Conservation (phyloP, 2,888 invertebrate species). For the Cyclophora punctaria region DNA sequence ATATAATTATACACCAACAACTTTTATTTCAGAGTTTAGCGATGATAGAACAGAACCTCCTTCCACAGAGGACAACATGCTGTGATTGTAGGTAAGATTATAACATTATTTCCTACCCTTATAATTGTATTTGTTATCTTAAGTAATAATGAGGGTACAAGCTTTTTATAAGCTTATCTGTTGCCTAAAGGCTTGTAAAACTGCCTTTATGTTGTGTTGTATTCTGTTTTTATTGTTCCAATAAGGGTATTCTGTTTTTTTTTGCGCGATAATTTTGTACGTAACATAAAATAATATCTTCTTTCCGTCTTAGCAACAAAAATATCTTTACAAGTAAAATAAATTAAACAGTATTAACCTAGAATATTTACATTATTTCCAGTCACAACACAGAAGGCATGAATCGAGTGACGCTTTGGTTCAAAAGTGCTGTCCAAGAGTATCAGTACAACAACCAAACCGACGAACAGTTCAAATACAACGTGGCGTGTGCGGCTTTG, state of each 20-base stretch:
- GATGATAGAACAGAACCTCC: conserved; percentile 95
- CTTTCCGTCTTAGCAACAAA: too few species aligned
- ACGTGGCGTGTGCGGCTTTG: conserved; percentile 85
- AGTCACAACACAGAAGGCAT: conserved; percentile 80
- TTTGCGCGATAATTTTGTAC: background rate
- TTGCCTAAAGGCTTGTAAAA: too few species aligned
- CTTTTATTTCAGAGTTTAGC: conserved; percentile 87
- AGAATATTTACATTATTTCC: conserved; percentile 18
- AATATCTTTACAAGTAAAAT: too few species aligned
- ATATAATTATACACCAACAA: background rate
- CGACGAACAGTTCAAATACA: conserved; percentile 89
- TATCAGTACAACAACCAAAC: conserved; percentile 84
- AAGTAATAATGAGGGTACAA: background rate
- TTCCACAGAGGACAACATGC: conserved; percentile 87
- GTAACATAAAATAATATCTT: too few species aligned
- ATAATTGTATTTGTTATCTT: background rate
- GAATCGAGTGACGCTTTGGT: conserved; percentile 87
- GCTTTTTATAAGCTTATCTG: too few species aligned
- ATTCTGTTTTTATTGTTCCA: background rate
- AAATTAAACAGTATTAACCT: too few species aligned
- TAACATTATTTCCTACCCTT: background rate
- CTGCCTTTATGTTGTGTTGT: too few species aligned
- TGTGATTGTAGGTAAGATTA: conserved; percentile 83
- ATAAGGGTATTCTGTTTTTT: background rate
- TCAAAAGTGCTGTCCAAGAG: conserved; percentile 84